phyloP scores from a whole-genome alignment of 2,888 invertebrate species.

The Caenorhabditis zanzibari region DNA sequence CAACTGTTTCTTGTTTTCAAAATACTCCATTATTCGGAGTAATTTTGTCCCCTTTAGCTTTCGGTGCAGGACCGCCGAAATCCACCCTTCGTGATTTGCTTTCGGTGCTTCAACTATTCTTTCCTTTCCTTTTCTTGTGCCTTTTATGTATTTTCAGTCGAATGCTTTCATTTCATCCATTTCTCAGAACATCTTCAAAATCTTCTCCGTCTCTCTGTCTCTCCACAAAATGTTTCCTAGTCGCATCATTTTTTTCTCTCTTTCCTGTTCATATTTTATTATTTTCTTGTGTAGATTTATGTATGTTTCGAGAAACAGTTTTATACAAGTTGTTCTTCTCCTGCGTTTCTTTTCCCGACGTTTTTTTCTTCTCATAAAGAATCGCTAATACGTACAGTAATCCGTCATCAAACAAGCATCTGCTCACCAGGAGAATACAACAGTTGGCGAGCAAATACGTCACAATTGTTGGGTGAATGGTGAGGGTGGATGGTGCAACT shows the following conservation, averaged over 20 bases:
- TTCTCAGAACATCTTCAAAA: conserved; percentile 43
- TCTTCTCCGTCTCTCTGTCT: conserved; percentile 33
- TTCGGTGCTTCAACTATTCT: conserved; percentile 59
- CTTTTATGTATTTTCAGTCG: conserved; percentile 59
- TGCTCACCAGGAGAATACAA: conserved; percentile 40
- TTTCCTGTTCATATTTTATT: conserved; percentile 38
- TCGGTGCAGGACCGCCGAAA: conserved; percentile 61
- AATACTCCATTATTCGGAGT: conserved; percentile 52
- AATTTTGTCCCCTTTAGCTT: conserved; percentile 37
- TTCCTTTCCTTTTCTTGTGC: conserved; percentile 29
- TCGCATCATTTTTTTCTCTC: conserved; percentile 35
- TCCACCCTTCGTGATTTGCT: conserved; percentile 60
- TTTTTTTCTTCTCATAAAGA: conserved; percentile 44
- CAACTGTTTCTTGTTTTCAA: conserved; percentile 18
- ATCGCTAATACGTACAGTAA: conserved; percentile 56
- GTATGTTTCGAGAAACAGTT: conserved; percentile 24
- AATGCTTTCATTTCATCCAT: conserved; percentile 60
- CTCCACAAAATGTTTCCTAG: conserved; percentile 45
- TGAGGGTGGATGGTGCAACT: conserved; percentile 33
- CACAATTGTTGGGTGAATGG: conserved; percentile 25
- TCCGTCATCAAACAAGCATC: conserved; percentile 56
- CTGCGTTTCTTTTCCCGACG: neutral
- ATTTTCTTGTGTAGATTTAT: conserved; percentile 31
- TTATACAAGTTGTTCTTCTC: conserved; percentile 32
- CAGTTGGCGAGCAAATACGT: conserved; percentile 58